phyloP scores from a whole-genome alignment of 37 sponge, comb jelly and placozoan species.

The Corticium candelabrum region DNA sequence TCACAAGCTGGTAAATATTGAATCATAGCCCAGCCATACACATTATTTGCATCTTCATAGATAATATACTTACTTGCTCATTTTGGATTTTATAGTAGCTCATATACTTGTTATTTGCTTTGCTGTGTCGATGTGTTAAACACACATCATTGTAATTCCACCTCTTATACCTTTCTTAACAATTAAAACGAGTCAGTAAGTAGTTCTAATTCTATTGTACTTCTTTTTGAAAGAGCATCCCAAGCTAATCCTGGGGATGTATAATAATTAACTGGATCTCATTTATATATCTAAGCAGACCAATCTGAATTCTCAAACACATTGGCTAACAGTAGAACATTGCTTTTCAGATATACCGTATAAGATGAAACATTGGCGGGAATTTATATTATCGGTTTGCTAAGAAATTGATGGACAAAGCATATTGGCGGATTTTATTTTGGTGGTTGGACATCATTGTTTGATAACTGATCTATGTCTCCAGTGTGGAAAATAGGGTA shows the following conservation, averaged over 20 bases:
- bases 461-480: too few relatives aligned
- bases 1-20: neutral
- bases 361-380: too few relatives aligned
- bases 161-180: slow-evolving; percentile 9
- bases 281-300: neutral
- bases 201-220: neutral
- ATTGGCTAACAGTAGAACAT: slow-evolving; percentile 11
- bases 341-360: neutral
- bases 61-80: neutral
- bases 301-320: neutral
- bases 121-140: neutral
- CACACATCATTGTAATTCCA: slow-evolving; percentile 9
- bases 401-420: too few relatives aligned
- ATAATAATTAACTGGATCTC: slow-evolving; percentile 12
- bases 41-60: neutral
- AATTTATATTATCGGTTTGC: too few relatives aligned
- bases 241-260: slow-evolving; percentile 9
- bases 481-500: too few relatives aligned
- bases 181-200: slow-evolving; percentile 10
- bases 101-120: slow-evolving; percentile 11
- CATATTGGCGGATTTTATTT: too few relatives aligned
- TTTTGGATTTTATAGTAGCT: slow-evolving; percentile 6
- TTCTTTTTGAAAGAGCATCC: slow-evolving; percentile 15
- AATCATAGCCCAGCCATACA: neutral
- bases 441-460: too few relatives aligned